Conservation (phyloP, 2,113 vertebrate species). For the Scomber scombrus region DNA sequence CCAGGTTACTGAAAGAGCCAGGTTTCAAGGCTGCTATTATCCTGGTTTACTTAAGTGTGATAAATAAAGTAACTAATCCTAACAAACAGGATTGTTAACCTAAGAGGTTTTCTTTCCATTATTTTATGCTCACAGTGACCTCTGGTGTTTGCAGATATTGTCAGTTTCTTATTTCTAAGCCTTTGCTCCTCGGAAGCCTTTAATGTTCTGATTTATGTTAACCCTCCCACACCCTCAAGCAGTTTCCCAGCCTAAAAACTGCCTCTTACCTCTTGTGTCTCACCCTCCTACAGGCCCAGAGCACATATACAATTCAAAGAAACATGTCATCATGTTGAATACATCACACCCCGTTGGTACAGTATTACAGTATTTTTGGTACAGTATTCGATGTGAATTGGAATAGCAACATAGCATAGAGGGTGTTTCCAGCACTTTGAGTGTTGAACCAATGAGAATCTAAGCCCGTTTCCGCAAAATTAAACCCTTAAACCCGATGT, state of each 20-base stretch:
- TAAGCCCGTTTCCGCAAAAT: slow-evolving; percentile 54
- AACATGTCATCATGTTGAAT: slow-evolving; percentile 46
- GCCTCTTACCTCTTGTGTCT: slow-evolving; percentile 42
- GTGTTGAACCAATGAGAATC: slow-evolving; percentile 48
- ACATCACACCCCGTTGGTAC: slow-evolving; percentile 19
- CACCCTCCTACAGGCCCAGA: not conserved
- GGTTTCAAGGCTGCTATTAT: not conserved
- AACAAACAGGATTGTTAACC: slow-evolving; percentile 7
- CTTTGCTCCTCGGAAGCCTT: slow-evolving; percentile 75
- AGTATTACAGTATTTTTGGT: slow-evolving; percentile 22
- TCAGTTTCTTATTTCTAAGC: slow-evolving; percentile 35
- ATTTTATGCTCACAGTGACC: slow-evolving; percentile 37
- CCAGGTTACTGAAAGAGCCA: not conserved
- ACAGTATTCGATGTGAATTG: slow-evolving; percentile 43
- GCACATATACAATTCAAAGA: slow-evolving; percentile 30
- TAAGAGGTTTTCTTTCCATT: slow-evolving; percentile 1
- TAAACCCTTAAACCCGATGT: slow-evolving; percentile 51
- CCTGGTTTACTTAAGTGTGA: not conserved
- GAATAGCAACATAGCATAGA: slow-evolving; percentile 23
- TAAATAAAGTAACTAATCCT: not conserved
- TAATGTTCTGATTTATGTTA: slow-evolving; percentile 82
- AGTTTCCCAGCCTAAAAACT: slow-evolving; percentile 81
- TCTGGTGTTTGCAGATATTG: slow-evolving; percentile 46
- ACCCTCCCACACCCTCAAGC: slow-evolving; percentile 80
- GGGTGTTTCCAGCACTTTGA: slow-evolving; percentile 37